Evolutionary conservation across 2,113 vertebrate genomes (phyloP).

Genomic region (Ctenodactylus gundi): DNA sequence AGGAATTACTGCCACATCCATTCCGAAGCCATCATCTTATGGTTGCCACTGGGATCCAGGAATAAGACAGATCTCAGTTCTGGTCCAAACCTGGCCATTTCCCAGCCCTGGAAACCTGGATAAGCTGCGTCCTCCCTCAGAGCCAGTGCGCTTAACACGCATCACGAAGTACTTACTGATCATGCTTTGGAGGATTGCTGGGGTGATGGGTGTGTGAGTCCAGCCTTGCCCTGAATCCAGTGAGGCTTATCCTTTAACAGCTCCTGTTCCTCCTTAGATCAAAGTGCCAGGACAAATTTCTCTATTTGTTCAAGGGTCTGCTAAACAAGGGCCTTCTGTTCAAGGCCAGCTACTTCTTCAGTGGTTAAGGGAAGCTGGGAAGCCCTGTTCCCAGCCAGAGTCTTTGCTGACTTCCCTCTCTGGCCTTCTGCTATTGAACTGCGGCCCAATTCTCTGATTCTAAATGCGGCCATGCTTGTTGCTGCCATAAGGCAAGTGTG

Average conservation of each 20-base stretch:
- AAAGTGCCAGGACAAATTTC: background rate
- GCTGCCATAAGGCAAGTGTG: background rate
- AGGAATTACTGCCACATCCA: background rate
- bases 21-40: background rate
- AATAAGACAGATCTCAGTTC: background rate
- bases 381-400: background rate
- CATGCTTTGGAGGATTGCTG: background rate
- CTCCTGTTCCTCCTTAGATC: background rate
- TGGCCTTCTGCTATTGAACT: background rate
- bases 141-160: background rate
- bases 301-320: too few relatives aligned
- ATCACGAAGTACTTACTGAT: background rate
- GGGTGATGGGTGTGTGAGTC: background rate
- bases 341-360: background rate
- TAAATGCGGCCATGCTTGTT: background rate
- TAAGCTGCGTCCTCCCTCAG: background rate
- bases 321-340: background rate
- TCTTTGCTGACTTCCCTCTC: background rate
- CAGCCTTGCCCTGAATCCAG: background rate
- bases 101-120: background rate
- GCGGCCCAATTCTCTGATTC: background rate
- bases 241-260: rapidly evolving
- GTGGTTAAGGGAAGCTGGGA: background rate
- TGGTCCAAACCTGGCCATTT: background rate
- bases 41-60: background rate